Conservation (phyloP, 2,797 vertebrate species). For the Poeciliopsis infans region DNA sequence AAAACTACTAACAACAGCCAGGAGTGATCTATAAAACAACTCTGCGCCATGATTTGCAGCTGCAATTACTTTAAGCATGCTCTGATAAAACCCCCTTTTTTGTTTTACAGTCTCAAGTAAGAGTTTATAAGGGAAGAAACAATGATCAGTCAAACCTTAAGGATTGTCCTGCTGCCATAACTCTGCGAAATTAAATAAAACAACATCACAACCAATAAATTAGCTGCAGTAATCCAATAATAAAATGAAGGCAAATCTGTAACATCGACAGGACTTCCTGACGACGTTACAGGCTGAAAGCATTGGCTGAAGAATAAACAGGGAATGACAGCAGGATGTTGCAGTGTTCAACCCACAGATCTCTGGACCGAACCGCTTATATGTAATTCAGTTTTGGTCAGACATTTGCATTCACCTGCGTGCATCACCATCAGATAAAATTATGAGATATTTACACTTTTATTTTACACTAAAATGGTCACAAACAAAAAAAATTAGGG, state of each 20-base stretch:
- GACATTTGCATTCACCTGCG: background rate
- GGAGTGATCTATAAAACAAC: constrained; percentile 13
- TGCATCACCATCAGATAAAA: background rate
- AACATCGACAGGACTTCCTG: background rate
- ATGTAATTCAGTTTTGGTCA: background rate
- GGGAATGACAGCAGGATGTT: background rate
- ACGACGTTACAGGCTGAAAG: background rate
- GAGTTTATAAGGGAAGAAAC: background rate
- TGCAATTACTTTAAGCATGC: background rate
- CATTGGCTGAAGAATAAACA: background rate
- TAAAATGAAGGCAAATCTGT: background rate
- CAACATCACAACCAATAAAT: too few relatives aligned
- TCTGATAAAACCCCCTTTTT: background rate
- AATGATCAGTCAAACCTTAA: background rate
- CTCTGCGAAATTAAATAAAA: background rate
- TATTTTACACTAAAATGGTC: background rate
- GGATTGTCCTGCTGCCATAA: background rate
- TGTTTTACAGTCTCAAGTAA: background rate
- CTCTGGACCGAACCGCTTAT: background rate
- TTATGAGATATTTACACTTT: background rate
- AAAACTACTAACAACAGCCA: constrained; percentile 4
- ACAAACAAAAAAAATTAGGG: background rate
- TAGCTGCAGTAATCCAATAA: background rate
- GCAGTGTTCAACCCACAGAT: background rate
- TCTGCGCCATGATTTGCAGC: constrained; percentile 4